Conservation (phyloP, 2,113 vertebrate species). For the Sciurus niger region DNA sequence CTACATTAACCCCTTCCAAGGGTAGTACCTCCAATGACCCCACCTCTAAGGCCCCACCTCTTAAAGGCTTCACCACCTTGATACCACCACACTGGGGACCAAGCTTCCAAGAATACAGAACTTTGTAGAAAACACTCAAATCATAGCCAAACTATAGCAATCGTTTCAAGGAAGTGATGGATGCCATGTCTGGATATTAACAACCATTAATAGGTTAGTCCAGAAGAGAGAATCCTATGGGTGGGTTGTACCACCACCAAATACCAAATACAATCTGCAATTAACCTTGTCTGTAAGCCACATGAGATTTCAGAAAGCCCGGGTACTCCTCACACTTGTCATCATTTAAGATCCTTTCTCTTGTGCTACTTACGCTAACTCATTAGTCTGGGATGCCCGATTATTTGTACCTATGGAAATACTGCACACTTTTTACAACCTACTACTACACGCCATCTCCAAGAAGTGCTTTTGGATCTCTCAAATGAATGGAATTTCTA, state of each 20-base stretch:
- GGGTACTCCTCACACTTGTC: background rate
- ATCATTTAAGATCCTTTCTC: background rate
- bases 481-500: background rate
- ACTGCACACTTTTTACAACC: background rate
- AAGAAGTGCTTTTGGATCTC: background rate
- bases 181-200: background rate
- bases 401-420: background rate
- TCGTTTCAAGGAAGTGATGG: background rate
- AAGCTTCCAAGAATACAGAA: background rate
- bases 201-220: background rate
- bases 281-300: background rate
- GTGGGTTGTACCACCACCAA: background rate
- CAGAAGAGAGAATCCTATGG: background rate
- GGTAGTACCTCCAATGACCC: too few species aligned
- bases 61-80: background rate
- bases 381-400: background rate
- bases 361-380: background rate
- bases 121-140: background rate
- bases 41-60: background rate
- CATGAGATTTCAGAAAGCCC: slow-evolving; percentile 22
- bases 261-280: background rate
- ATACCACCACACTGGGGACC: background rate
- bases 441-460: background rate
- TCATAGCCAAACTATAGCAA: background rate
- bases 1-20: background rate